Evolutionary conservation across 2,113 vertebrate species (phyloP), one percentile per base, ranked within the genome.

Genomic region (Nicator chloris): DNA sequence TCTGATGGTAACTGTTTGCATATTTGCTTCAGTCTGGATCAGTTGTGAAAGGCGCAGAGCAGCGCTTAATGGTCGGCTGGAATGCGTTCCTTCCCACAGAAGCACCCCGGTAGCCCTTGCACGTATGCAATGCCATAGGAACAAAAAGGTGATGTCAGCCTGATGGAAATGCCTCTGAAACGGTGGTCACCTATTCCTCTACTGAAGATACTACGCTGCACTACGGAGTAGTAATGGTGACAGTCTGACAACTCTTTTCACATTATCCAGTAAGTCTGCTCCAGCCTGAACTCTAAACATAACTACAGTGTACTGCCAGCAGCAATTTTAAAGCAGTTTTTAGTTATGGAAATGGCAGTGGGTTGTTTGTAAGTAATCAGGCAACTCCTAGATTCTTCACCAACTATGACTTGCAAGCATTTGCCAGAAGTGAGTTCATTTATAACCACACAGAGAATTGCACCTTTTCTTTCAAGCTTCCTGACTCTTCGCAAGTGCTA

Each of bases 141-240:
- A 65, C 6, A 73, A 39, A 85, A 65, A 30, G 14, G 49, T 53
- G n/a, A 69, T 42, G 27, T 33, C 56, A 60, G 57, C 45, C 35
- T 23, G 11, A 49, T 42, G 19, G 65, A 65, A 69, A 57, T 1
- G 5, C 13, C n/a, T 49, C 70, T 2, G 2, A 42, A 89, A 56
- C 49, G 37, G 11, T 40, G 39, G 42, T n/a, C 33, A 53, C 37
- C 37, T 39, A 17, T 39, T 54, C 57, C 57, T 53, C 31, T 44
- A 40, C 0, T 50, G 45, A 79, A 85, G 45, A 27, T 10, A 37
- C 7, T 7, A 16, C 0, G 0, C 27, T 15, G 39, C 18, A 15
- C 39, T 63, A 42, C 0, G 0, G 28, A 10, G 35, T 22, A 77
- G 30, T 23, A 83, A 42, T 18, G 17, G 18, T 54, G 68, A 15